Evolutionary conservation across 2,797 vertebrate species (phyloP).

Genomic region (Momotus momota): DNA sequence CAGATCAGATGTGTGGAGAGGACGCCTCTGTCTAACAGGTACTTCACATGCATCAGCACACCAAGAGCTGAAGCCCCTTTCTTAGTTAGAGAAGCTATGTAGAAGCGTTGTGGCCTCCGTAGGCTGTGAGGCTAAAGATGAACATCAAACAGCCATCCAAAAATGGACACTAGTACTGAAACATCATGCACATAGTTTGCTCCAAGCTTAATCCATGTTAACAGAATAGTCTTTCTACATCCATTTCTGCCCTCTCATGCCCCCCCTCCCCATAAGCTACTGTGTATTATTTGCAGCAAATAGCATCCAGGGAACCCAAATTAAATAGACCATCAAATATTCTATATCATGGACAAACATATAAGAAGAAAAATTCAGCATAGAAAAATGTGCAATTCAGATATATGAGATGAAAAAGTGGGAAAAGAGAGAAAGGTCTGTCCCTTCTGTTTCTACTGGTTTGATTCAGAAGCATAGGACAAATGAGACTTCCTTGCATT

Average conservation of each 20-base stretch:
- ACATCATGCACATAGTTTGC: background rate
- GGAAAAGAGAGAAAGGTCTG: background rate
- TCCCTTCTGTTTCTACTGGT: background rate
- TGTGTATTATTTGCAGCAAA: background rate
- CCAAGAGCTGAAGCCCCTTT: background rate
- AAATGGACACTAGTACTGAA: background rate
- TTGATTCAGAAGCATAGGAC: background rate
- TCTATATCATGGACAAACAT: background rate
- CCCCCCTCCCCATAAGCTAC: background rate
- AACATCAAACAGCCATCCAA: background rate
- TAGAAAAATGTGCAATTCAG: background rate
- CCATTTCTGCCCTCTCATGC: background rate
- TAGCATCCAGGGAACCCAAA: background rate
- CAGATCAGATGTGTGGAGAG: slow-evolving; percentile 90
- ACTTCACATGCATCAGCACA: background rate
- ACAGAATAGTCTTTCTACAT: background rate
- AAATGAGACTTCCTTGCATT: background rate
- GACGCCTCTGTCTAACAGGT: slow-evolving; percentile 89
- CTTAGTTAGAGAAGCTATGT: background rate
- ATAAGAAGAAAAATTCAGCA: background rate
- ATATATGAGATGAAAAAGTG: rapidly evolving
- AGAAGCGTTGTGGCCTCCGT: background rate
- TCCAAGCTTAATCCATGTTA: background rate
- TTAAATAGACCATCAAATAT: background rate
- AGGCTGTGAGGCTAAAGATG: background rate